A percentile compares a stretch with the other conserved stretches of the same genome.
Conservation (phyloP, 2,797 vertebrate species). For the Xiphorhynchus erythropygius region DNA sequence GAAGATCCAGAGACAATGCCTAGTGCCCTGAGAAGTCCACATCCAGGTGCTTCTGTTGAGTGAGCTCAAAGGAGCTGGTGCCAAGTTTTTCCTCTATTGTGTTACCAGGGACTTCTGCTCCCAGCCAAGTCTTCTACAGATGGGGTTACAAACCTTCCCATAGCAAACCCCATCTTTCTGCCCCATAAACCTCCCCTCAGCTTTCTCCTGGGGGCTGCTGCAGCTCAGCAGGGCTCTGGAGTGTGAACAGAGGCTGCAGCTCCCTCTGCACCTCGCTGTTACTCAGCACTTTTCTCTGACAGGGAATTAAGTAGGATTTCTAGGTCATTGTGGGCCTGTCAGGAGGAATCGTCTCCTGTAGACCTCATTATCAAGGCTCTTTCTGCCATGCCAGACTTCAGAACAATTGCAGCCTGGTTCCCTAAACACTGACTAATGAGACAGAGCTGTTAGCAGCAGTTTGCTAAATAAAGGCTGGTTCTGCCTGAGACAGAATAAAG, state of each 20-base stretch:
- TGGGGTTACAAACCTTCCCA: neutral
- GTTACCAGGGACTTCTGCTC: neutral
- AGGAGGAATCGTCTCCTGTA: slow-evolving; percentile 61
- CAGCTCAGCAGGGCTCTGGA: neutral
- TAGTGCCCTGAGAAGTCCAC: neutral
- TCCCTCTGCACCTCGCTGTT: slow-evolving; percentile 38
- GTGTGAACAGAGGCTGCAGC: neutral
- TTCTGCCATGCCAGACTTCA: slow-evolving; percentile 48
- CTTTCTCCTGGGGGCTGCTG: neutral
- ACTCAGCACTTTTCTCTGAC: slow-evolving; percentile 58
- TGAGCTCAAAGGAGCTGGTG: neutral
- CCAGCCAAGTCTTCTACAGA: neutral
- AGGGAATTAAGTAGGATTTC: slow-evolving; percentile 69
- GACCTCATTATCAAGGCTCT: slow-evolving; percentile 58
- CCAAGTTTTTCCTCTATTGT: neutral
- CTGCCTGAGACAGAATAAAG: slow-evolving; percentile 44
- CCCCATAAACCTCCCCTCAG: neutral
- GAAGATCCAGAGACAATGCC: neutral
- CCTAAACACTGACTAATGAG: slow-evolving; percentile 62
- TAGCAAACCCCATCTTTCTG: neutral
- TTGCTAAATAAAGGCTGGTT: slow-evolving; percentile 59
- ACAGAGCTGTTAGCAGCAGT: slow-evolving; percentile 58
- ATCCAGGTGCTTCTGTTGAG: neutral
- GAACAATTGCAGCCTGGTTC: slow-evolving; percentile 64
- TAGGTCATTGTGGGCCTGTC: slow-evolving; percentile 68